Evolutionary conservation across 2,888 invertebrate genomes (phyloP).

Genomic region (Blastobasis adustella): DNA sequence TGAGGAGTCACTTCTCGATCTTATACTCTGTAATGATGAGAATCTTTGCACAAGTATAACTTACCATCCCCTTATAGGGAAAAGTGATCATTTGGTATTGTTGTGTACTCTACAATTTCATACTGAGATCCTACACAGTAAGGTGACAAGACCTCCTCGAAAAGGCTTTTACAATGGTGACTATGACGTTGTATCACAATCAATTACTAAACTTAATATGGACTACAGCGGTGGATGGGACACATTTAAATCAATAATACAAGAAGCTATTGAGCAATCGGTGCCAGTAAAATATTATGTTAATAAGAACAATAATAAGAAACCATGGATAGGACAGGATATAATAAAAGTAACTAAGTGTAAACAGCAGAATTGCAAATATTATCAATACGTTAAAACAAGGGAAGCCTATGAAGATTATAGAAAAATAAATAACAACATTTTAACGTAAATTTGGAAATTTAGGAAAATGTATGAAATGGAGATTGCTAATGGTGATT

Average conservation of each 20-base stretch:
- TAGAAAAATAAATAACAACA: neutral
- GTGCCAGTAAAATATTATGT: neutral
- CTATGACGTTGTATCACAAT: neutral
- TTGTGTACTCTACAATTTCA: no score
- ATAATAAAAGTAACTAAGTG: no score
- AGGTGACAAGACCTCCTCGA: neutral
- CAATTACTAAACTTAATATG: neutral
- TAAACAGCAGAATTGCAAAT: no score
- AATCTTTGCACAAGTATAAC: neutral
- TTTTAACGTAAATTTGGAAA: neutral
- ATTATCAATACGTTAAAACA: neutral
- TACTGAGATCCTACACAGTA: neutral
- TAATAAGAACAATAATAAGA: neutral
- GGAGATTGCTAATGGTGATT: no score
- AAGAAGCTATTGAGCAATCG: neutral
- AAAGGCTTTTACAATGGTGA: neutral
- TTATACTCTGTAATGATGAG: neutral
- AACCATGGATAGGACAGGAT: neutral
- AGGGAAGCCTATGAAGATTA: neutral
- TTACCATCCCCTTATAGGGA: no score
- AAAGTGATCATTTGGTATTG: no score
- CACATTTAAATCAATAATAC: neutral
- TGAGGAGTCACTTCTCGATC: neutral
- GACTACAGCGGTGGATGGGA: neutral
- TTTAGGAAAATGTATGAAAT: neutral